Conservation (phyloP, 2,888 invertebrate species). For the Horisme vitalbata region DNA sequence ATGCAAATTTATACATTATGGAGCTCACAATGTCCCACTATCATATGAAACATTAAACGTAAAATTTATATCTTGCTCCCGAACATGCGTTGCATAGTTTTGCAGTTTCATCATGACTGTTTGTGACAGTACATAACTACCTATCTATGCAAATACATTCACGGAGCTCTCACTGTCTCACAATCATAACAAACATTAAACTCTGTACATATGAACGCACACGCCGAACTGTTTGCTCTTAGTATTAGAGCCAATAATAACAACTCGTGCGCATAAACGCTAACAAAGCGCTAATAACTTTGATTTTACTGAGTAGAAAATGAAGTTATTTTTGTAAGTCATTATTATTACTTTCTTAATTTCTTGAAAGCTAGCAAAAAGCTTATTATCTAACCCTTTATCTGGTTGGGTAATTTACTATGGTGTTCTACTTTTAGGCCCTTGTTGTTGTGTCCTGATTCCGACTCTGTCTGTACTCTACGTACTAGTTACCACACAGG, state of each 20-base stretch:
- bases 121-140: not conserved
- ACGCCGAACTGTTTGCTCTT: conserved; percentile 39
- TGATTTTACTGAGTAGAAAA: conserved; percentile 10
- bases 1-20: too few species aligned
- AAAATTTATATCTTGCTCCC: too few species aligned
- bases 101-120: not conserved
- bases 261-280: conserved; percentile 22
- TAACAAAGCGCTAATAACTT: conserved; percentile 14
- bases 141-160: conserved; percentile 6
- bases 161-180: conserved; percentile 37
- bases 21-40: too few species aligned
- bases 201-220: conserved; percentile 25
- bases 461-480: too few species aligned
- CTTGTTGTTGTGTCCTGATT: too few species aligned
- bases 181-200: conserved; percentile 31
- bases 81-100: not conserved
- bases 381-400: too few species aligned
- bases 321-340: too few species aligned
- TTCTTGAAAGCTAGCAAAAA: too few species aligned
- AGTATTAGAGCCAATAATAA: conserved; percentile 40
- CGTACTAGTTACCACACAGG: too few species aligned
- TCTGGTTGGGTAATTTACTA: too few species aligned
- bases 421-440: too few species aligned
- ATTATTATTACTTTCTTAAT: not conserved
- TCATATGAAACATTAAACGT: too few species aligned